Conservation (phyloP, 2,797 vertebrate species). For the Menidia menidia region DNA sequence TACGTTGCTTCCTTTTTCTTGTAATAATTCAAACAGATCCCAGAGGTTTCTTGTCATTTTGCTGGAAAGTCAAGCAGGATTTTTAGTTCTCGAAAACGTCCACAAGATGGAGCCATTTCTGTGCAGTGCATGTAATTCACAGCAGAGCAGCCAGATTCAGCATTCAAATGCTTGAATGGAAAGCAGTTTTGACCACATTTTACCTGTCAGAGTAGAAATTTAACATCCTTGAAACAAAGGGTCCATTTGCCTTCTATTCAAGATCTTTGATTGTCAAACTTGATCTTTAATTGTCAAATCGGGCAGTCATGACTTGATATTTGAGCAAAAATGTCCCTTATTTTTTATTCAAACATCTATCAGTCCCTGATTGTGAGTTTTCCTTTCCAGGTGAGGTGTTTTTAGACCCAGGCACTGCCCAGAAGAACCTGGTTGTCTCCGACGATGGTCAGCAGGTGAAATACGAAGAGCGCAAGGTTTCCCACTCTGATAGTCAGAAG, state of each 20-base stretch:
- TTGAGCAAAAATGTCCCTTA: neutral
- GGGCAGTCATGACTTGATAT: neutral
- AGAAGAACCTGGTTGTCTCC: conserved; percentile 83
- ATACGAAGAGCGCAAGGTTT: conserved; percentile 73
- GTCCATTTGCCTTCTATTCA: no score
- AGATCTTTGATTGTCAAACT: no score
- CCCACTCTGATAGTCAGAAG: conserved; percentile 66
- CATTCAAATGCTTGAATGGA: no score
- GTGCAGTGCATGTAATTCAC: neutral
- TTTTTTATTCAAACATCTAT: neutral
- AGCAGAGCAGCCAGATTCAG: neutral
- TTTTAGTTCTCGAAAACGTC: conserved; percentile 2
- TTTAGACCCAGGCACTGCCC: conserved; percentile 84
- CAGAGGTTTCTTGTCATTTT: no score
- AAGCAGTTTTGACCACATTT: no score
- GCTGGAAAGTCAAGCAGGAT: no score
- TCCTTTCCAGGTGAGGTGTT: conserved; percentile 80
- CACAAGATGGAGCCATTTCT: conserved; percentile 44
- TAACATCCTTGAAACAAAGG: no score
- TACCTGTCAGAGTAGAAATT: no score
- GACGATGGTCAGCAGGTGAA: conserved; percentile 82
- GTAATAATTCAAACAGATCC: no score
- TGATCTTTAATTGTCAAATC: no score
- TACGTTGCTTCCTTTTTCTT: no score
- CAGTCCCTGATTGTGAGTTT: neutral